Base-by-base conservation (phyloP, 2,113 vertebrate species). In the Menura novaehollandiae region DNA sequence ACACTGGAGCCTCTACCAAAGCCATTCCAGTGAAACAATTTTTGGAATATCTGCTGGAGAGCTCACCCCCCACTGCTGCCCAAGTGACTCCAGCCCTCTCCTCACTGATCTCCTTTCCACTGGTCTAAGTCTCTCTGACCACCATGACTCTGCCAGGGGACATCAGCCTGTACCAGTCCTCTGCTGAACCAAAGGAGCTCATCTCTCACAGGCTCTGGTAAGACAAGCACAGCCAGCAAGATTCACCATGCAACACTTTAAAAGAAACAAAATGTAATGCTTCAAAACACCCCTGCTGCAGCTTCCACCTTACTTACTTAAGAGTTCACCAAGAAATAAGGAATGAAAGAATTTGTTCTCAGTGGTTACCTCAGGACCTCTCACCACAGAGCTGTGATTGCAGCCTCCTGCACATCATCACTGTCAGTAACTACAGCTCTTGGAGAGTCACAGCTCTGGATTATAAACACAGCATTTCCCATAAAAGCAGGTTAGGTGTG, bases 31-130 rank as follows among this genome's bases (percentile, higher is more conserved):
- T 18, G 63, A 51, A 68, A 59, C 6, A 15, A 32, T 10, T 79
- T 49, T 13, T 3, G 6, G 41, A 73, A 72, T 3, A 51, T 2
- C 17, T 10, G 33, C 62, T 10, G 67, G 49, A 41, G 7, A 75
- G 33, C 26, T 46, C 1, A 2, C 51, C 24, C 16, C 17, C 11
- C 52, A 28, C 49, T 1, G 0, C 23, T 3, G 8, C 27, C 24
- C 63, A 20, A 6, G 44, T 3, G 19, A 24, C 59, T 28, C 60
- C 79, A 77, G 64, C 28, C 30, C 41, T 21, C 37, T 77, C 20
- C 59, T 43, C 7, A 2, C 15, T 6, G 1, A 13, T 15, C 55
- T 46, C 55, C 43, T 6, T 67, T 67, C 55, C 49, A 76, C 47
- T 28, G 33, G 5, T 68, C 59, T 52, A 66, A 58, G 26, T 18